Evolutionary conservation across 1,140 invertebrate genomes (phyloP).

Genomic region (Papilio xuthus): DNA sequence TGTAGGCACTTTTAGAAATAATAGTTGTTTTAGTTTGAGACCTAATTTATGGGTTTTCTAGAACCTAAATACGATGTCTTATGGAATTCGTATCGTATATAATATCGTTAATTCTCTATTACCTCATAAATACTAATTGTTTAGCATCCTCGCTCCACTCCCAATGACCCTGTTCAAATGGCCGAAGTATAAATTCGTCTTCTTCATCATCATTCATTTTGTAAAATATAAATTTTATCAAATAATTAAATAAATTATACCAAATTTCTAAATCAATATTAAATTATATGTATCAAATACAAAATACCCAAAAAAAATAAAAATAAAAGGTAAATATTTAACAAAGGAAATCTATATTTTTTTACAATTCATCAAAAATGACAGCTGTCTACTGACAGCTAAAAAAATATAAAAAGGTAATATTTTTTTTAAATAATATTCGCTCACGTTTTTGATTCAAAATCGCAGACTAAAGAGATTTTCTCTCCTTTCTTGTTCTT

Average conservation of each 20-base stretch:
- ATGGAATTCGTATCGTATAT: background rate
- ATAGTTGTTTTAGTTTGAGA: no score
- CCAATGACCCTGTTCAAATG: constrained; percentile 65
- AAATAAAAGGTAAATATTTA: background rate
- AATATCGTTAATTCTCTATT: background rate
- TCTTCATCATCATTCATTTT: constrained; percentile 48
- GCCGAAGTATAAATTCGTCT: constrained; percentile 43
- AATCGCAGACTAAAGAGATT: no score
- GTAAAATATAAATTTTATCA: constrained; percentile 24
- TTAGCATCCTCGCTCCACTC: constrained; percentile 68
- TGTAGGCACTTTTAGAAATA: no score
- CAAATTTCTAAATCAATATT: constrained; percentile 23
- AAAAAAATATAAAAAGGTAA: background rate
- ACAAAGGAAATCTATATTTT: constrained; percentile 21
- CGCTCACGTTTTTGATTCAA: no score
- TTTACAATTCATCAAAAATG: constrained; percentile 7
- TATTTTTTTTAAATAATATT: no score
- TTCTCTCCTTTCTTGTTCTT: no score
- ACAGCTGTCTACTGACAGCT: background rate
- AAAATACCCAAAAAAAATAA: background rate
- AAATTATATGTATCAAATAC: constrained; percentile 2
- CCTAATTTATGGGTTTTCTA: no score
- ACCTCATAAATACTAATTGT: constrained; percentile 56
- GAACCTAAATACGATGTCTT: background rate
- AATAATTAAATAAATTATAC: constrained; percentile 28